These are phyloP conservation scores for Steinernema scapterisci DNA, from an alignment of 2,888 invertebrate genomes.

Conservation along the genomic window DNA sequence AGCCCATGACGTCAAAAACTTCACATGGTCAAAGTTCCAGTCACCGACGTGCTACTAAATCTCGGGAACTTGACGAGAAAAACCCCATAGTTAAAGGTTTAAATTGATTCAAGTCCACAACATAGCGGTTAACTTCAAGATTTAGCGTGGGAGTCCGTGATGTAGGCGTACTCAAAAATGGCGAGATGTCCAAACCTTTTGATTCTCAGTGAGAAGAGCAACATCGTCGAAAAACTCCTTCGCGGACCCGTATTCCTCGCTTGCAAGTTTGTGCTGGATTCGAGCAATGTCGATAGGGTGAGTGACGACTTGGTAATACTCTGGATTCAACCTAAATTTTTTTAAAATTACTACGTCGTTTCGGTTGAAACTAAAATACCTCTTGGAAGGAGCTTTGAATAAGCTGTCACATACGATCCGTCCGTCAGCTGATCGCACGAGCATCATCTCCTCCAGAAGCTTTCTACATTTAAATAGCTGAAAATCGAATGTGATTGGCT, in stretches of 20 bases:
- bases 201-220: constrained; percentile 86
- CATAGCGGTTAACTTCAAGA: too few species aligned
- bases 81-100: too few species aligned
- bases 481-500: background rate
- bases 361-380: too few species aligned
- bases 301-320: constrained; percentile 77
- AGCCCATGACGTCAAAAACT: too few species aligned
- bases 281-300: constrained; percentile 92
- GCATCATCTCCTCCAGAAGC: constrained; percentile 86
- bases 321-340: constrained; percentile 62
- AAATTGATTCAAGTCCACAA: too few species aligned
- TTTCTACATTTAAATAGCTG: constrained; percentile 75
- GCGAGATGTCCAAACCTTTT: background rate
- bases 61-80: too few species aligned
- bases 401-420: constrained; percentile 87
- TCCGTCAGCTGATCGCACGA: constrained; percentile 89
- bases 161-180: too few species aligned
- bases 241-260: constrained; percentile 91
- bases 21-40: too few species aligned
- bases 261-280: constrained; percentile 94
- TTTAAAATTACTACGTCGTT: too few species aligned
- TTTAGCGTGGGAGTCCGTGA: too few species aligned
- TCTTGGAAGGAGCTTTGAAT: constrained; percentile 88
- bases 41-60: too few species aligned
- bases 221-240: constrained; percentile 88